A percentile compares a stretch with the other conserved stretches of the same genome.
These are phyloP conservation scores for Nezara viridula DNA, from an alignment of 2,888 invertebrate species.

Conservation along the genomic window DNA sequence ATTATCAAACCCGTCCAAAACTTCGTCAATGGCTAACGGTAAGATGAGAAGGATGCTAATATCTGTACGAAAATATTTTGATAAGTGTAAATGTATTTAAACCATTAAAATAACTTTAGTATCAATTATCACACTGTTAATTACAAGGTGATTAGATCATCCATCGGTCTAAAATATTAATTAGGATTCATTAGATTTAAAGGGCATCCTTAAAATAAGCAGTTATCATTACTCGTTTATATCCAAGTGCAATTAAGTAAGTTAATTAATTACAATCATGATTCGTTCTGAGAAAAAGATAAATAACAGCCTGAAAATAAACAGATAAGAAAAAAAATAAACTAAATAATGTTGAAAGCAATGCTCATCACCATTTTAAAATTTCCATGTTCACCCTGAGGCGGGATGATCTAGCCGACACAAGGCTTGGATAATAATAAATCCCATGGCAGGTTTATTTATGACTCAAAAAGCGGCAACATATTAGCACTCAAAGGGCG, in stretches of 20 bases:
- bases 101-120: too few relatives aligned
- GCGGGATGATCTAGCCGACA: not conserved
- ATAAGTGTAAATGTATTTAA: too few relatives aligned
- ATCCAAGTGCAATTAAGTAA: too few relatives aligned
- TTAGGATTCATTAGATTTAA: not conserved
- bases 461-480: not conserved
- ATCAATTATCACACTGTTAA: too few relatives aligned
- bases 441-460: not conserved
- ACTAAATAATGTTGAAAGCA: not conserved
- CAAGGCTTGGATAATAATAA: not conserved
- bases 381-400: not conserved
- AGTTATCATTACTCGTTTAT: too few relatives aligned
- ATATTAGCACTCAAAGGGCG: not conserved
- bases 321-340: not conserved
- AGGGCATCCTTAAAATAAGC: too few relatives aligned
- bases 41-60: too few relatives aligned
- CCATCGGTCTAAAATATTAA: not conserved
- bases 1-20: too few relatives aligned
- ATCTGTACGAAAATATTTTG: too few relatives aligned
- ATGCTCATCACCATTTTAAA: not conserved
- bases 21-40: too few relatives aligned
- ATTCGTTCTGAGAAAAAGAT: not conserved
- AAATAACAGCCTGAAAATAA: not conserved
- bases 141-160: not conserved
- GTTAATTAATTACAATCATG: not conserved